Base-by-base conservation (phyloP, 2,113 vertebrate genomes). In the Lampris megalopsis region DNA sequence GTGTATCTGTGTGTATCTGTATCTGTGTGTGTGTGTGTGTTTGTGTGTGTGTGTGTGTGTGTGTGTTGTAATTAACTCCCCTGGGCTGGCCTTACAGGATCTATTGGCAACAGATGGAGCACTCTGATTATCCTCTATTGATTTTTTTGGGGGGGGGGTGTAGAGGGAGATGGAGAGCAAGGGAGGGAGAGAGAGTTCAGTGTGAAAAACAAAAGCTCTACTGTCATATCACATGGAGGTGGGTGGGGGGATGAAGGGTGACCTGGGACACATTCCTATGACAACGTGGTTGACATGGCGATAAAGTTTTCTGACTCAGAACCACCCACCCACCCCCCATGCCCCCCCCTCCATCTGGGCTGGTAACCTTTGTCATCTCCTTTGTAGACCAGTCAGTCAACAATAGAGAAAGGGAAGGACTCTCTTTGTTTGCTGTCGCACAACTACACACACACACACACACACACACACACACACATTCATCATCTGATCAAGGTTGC, bases 261-360 rank as follows among this genome's bases (percentile, higher is more conserved):
- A 48, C 62, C 24, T 48, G 62, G 62, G 62, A 48, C 35, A 66
- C 7, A 72, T 86, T 45, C 9, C 71, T 62, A 70, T 78, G 73
- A 79, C 68, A 71, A 84, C 81, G 13, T n/a, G 42, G 78, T 82
- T 65, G 75, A 52, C 71, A 81, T 77, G 80, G 66, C 1, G 65
- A 79, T 74, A 82, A 63, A 75, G 48, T 63, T 71, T 66, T 53
- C 6, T 64, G 43, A 48, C 62, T 48, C 43, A 9, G 47, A 48
- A 40, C 58, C 47, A 38, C 47, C 43, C 41, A 24, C 41, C 11
- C 3, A 11, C 50, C 7, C 54, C 36, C 54, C 8, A 3, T 49
- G 24, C 4, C 7, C 50, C 37, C n/a, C 70, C 54, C 48, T 9
- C 24, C 3, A 42, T 2, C 8, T 47, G 10, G 77, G 48, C 35